A percentile compares a stretch with the other conserved stretches of the same genome.
phyloP scores from a whole-genome alignment of 2,113 vertebrate species.

The Dendropsophus ebraccatus region DNA sequence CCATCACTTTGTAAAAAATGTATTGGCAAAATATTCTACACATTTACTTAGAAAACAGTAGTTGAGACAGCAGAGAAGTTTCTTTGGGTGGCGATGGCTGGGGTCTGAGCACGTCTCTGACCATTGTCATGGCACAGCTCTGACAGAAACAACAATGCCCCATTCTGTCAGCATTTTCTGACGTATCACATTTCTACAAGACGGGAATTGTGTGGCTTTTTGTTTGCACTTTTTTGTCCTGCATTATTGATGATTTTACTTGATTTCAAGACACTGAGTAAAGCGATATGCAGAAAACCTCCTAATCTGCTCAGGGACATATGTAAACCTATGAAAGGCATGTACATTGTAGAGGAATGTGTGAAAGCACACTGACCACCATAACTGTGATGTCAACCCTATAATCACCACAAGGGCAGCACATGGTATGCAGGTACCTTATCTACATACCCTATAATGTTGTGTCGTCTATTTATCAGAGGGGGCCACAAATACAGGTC shows the following conservation, averaged over 20 bases:
- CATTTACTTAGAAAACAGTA: background rate
- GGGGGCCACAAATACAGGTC: too few relatives aligned
- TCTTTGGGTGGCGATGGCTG: background rate
- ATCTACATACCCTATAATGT: background rate
- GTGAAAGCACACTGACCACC: too few relatives aligned
- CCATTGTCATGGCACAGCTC: conserved; percentile 15
- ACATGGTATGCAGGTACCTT: too few relatives aligned
- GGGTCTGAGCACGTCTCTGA: background rate
- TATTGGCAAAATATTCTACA: too few relatives aligned
- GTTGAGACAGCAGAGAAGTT: background rate
- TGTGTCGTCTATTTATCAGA: too few relatives aligned
- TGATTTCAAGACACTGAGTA: conserved; percentile 25
- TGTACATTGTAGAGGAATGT: background rate
- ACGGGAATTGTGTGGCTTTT: conserved; percentile 50
- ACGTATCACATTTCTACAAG: conserved; percentile 56
- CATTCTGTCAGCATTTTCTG: conserved; percentile 52
- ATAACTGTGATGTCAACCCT: too few relatives aligned
- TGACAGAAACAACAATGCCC: conserved; percentile 48
- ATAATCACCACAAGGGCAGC: too few relatives aligned
- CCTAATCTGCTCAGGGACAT: background rate
- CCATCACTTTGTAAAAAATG: background rate
- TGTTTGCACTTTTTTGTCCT: conserved; percentile 29
- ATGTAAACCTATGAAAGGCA: background rate
- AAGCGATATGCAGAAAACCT: background rate
- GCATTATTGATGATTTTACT: conserved; percentile 42